A percentile compares a stretch with the other conserved stretches of the same genome.
phyloP scores from a whole-genome alignment of 1,140 invertebrate genomes.

The Pseudomyrmex concolor region DNA sequence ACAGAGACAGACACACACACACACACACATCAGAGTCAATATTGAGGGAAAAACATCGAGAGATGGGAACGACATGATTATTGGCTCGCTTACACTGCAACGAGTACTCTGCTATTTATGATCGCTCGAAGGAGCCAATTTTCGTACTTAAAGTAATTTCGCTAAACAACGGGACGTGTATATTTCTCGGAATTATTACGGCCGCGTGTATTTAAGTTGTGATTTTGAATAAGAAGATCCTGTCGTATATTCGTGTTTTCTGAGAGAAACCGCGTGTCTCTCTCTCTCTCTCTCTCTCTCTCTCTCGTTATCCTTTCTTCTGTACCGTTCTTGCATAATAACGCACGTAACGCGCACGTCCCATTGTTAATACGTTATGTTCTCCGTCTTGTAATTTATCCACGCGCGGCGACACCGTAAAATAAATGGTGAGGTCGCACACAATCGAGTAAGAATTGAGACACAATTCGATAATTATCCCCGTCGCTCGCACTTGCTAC shows the following conservation, averaged over 20 bases:
- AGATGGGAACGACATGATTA: neutral
- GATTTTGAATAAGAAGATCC: neutral
- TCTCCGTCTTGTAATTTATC: conserved; percentile 39
- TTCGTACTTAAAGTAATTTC: conserved; percentile 13
- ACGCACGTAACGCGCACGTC: conserved; percentile 23
- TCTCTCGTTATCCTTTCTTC: neutral
- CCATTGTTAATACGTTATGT: conserved; percentile 52
- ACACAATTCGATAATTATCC: conserved; percentile 43
- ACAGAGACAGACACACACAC: no score
- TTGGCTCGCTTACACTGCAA: neutral
- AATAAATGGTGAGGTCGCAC: neutral
- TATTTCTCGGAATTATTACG: conserved; percentile 14
- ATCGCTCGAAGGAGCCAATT: neutral
- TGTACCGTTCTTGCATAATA: conserved; percentile 26
- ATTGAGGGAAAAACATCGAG: no score
- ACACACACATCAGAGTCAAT: neutral
- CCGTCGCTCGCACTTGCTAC: conserved; percentile 20
- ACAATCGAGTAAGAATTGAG: conserved; percentile 33
- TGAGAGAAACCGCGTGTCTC: conserved; percentile 8
- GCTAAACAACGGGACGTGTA: neutral
- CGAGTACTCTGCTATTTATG: neutral
- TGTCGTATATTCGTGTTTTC: neutral
- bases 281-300: no score
- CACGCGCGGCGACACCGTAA: neutral
- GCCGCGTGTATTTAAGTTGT: neutral